Evolutionary conservation across 2,113 vertebrate genomes (phyloP).

Genomic region (Ciconia stormi): DNA sequence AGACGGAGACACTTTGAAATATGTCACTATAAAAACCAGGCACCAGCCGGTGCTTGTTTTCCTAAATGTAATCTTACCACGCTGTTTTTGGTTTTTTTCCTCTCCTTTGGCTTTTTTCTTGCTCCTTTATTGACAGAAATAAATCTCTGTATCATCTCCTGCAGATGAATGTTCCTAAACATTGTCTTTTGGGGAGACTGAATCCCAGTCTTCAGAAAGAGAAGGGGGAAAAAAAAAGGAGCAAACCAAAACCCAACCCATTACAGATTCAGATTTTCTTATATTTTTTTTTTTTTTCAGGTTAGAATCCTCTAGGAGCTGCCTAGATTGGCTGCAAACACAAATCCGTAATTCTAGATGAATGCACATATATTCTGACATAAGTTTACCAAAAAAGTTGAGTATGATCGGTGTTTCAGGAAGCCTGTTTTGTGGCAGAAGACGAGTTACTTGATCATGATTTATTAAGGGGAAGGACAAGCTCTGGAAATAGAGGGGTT

Average conservation of each 20-base stretch:
- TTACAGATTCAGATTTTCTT: neutral
- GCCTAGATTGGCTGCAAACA: neutral
- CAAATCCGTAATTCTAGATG: rapidly evolving
- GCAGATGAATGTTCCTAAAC: neutral
- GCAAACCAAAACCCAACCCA: rapidly evolving
- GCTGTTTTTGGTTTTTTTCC: rapidly evolving
- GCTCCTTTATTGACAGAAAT: neutral
- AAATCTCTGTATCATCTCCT: neutral
- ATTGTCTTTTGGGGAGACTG: neutral
- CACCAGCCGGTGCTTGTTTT: neutral
- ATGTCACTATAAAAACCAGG: neutral
- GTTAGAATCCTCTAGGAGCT: neutral
- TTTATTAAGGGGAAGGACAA: neutral
- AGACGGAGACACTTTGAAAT: too few species aligned
- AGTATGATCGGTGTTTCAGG: too few species aligned
- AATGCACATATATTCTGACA: rapidly evolving
- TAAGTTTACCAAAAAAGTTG: neutral
- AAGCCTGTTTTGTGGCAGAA: neutral
- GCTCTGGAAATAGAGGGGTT: neutral
- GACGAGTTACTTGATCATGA: neutral
- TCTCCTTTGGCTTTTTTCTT: neutral
- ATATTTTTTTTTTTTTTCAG: too few species aligned
- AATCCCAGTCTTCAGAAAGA: neutral
- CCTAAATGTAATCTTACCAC: neutral
- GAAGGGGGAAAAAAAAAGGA: too few species aligned